Base-by-base conservation (phyloP, 2,888 invertebrate genomes). In the Latrodectus hesperus region DNA sequence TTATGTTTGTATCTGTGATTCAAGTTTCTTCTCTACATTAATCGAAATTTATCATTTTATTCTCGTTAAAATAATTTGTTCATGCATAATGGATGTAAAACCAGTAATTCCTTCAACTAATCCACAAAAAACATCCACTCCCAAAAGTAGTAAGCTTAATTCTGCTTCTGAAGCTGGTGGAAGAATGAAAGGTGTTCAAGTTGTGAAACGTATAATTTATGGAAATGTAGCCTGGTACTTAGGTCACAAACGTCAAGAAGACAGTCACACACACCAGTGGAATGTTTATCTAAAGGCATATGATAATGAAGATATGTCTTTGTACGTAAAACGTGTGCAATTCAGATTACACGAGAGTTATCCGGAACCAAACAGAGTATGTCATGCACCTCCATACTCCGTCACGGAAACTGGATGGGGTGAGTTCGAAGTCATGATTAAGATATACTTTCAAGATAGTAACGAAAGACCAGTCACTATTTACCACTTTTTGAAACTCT, bases 341-440 rank as follows among this genome's bases (percentile, higher is more conserved):
- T 99, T 99, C 91, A 99, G 99, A 92, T 93, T 99, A 0, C 99
- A 99, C 91, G 99, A 99, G 92, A 99, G 98, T 92, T 99, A 99
- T 91, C 94, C 96, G 0, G 98, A 98, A 93, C 96, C 96, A 1
- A 98, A 97, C 92, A 94, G 99, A 90, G 97, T 98, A 90, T 94
- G 99, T 0, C 96, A 96, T 0, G 97, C 98, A 92, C 98, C 98
- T 0, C 99, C 99, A 0, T 99, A 98, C 92, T 99, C 99, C 93
- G 95, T 99, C 10, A 97, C 96, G 0, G 99, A 99, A 93, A 99
- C 99, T 0, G 99, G 99, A 1, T 99, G 99, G 99, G 99, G 99
- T 90, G 99, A 99, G 93, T 99, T 99, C 92, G 99, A 99, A 93
- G 96, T 99, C 90, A 96, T 97, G 64, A 98, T 99, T 80, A 98